Percentiles rank a stretch among this genome's conserved stretches.
phyloP scores from a whole-genome alignment of 2,888 invertebrate species.

The Bhutanitis thaidina region DNA sequence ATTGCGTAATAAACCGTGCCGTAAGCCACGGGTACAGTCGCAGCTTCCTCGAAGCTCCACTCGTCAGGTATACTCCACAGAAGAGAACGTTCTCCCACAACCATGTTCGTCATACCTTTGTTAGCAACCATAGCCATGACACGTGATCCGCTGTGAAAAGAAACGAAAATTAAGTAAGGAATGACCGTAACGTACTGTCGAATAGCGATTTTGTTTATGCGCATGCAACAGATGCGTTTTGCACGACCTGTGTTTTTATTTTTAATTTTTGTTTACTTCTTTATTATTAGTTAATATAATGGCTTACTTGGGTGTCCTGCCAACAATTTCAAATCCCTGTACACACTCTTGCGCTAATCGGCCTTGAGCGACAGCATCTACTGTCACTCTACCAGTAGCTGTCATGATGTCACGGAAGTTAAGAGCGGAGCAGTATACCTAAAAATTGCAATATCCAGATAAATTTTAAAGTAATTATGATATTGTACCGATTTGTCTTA shows the following conservation, averaged over 20 bases:
- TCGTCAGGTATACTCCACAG: slow-evolving; percentile 85
- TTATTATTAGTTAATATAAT: too few relatives aligned
- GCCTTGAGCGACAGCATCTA: slow-evolving; percentile 87
- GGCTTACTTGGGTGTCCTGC: slow-evolving; percentile 70
- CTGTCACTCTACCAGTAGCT: slow-evolving; percentile 92
- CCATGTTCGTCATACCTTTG: slow-evolving; percentile 81
- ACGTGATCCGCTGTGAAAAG: slow-evolving; percentile 69
- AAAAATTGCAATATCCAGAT: slow-evolving; percentile 9
- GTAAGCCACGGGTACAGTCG: slow-evolving; percentile 90
- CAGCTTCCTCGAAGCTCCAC: slow-evolving; percentile 87
- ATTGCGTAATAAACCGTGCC: slow-evolving; percentile 81
- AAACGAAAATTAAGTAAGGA: background rate
- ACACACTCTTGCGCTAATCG: slow-evolving; percentile 83
- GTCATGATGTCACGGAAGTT: slow-evolving; percentile 98
- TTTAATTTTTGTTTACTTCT: too few relatives aligned
- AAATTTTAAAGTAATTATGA: too few relatives aligned
- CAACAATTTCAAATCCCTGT: slow-evolving; percentile 85
- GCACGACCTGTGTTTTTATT: too few relatives aligned
- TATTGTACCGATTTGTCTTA: too few relatives aligned
- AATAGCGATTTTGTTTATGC: too few relatives aligned
- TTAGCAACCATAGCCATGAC: slow-evolving; percentile 83
- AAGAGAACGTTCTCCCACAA: slow-evolving; percentile 75
- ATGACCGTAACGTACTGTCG: too few relatives aligned
- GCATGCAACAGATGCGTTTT: too few relatives aligned
- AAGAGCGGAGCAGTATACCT: slow-evolving; percentile 87